phyloP scores from a whole-genome alignment of 1,140 invertebrate species.

The Drosophila bocqueti region DNA sequence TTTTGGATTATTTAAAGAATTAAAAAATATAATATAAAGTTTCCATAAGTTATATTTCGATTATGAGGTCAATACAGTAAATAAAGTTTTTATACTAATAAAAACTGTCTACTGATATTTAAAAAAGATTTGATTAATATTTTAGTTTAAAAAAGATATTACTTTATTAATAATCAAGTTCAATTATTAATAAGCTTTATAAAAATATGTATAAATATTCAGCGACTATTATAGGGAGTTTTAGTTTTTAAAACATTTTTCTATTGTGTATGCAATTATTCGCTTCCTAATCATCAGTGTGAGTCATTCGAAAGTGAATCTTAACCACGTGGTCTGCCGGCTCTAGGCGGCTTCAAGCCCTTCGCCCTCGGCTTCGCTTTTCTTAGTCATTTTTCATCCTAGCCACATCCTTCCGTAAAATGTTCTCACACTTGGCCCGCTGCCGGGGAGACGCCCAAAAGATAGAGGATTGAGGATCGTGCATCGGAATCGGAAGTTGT shows the following conservation, averaged over 20 bases:
- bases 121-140: too few relatives aligned
- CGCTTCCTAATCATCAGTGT: slow-evolving; percentile 8
- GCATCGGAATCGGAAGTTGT: slow-evolving; percentile 67
- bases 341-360: slow-evolving; percentile 3
- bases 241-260: neutral
- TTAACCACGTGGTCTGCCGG: slow-evolving; percentile 67
- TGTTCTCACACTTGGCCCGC: slow-evolving; percentile 80
- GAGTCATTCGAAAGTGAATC: slow-evolving; percentile 75
- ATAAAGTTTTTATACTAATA: too few relatives aligned
- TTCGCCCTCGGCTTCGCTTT: slow-evolving; percentile 55
- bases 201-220: too few relatives aligned
- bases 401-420: slow-evolving; percentile 80
- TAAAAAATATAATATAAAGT: too few relatives aligned
- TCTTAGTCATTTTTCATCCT: slow-evolving; percentile 69
- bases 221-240: too few relatives aligned
- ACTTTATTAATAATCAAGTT: too few relatives aligned
- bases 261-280: slow-evolving; percentile 7
- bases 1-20: neutral
- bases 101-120: too few relatives aligned
- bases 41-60: too few relatives aligned
- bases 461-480: neutral
- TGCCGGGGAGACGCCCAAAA: slow-evolving; percentile 51
- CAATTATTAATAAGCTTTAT: too few relatives aligned
- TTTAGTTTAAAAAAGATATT: too few relatives aligned
- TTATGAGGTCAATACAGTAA: too few relatives aligned